phyloP scores from a whole-genome alignment of 2,888 invertebrate genomes.

The Eucera pruinosa region DNA sequence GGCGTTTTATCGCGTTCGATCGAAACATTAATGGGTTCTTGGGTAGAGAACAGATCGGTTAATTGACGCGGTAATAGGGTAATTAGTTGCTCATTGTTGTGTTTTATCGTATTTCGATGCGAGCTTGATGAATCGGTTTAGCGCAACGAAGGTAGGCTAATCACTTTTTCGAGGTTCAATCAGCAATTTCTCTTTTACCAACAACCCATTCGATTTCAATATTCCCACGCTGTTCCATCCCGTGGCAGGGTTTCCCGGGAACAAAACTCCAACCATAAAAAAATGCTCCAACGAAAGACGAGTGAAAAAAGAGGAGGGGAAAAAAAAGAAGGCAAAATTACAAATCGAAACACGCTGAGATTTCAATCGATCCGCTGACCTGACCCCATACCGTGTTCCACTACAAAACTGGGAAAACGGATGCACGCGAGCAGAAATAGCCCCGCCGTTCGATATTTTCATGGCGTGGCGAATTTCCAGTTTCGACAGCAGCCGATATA shows the following conservation, averaged over 20 bases:
- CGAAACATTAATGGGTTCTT: slow-evolving; percentile 1
- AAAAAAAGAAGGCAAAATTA: not conserved
- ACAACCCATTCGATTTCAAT: not conserved
- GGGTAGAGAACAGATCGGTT: not conserved
- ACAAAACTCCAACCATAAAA: not conserved
- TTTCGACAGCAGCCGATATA: slow-evolving; percentile 11
- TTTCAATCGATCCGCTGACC: slow-evolving; percentile 9
- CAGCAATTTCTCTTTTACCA: not conserved
- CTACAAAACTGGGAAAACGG: not conserved
- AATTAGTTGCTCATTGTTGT: slow-evolving; percentile 8
- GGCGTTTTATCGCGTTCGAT: slow-evolving; percentile 12
- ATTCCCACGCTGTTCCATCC: too few relatives aligned
- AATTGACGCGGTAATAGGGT: not conserved
- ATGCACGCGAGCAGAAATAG: not conserved
- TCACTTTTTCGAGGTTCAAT: not conserved
- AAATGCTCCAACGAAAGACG: too few relatives aligned
- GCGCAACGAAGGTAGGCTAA: too few relatives aligned
- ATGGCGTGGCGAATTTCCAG: slow-evolving; percentile 3
- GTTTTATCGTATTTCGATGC: not conserved
- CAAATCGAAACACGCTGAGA: not conserved
- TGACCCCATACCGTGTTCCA: not conserved
- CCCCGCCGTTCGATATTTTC: slow-evolving; percentile 15
- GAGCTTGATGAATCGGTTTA: not conserved
- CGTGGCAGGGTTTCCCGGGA: not conserved
- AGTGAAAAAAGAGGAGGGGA: not conserved